These are phyloP conservation scores for Pandion haliaetus DNA, from an alignment of 2,113 vertebrate genomes.

Conservation along the genomic window DNA sequence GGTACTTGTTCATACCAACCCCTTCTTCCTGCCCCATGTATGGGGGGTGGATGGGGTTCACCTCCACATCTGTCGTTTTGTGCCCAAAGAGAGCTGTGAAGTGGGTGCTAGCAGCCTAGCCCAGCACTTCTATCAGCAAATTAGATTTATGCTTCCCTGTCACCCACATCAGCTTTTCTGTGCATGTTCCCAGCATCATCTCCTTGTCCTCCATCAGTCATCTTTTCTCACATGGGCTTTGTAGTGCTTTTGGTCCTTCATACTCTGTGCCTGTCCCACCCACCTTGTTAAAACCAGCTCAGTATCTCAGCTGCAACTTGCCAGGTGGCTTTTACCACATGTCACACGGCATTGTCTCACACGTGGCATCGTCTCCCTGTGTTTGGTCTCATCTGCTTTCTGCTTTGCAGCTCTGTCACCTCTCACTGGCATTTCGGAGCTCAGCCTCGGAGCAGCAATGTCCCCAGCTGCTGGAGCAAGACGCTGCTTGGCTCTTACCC, in stretches of 20 bases:
- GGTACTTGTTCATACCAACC: neutral
- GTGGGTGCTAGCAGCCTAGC: neutral
- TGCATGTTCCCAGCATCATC: neutral
- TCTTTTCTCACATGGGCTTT: neutral
- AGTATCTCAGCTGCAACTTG: neutral
- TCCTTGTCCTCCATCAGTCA: neutral
- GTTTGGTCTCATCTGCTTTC: neutral
- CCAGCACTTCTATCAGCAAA: neutral
- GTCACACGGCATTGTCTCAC: neutral
- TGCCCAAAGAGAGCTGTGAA: neutral
- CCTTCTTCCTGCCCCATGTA: neutral
- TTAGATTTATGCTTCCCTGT: neutral
- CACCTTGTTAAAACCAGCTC: neutral
- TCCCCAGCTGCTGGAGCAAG: neutral
- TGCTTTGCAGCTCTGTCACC: neutral
- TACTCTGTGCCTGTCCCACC: neutral
- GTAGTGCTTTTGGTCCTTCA: neutral
- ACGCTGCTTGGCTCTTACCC: neutral
- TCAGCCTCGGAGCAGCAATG: neutral
- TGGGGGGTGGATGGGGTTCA: neutral
- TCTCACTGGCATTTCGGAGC: neutral
- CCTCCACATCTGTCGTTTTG: neutral
- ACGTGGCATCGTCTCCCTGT: neutral
- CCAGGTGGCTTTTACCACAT: neutral
- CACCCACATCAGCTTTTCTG: neutral